Base-by-base conservation (phyloP, 1,140 invertebrate genomes). In the Drosophila miranda region DNA sequence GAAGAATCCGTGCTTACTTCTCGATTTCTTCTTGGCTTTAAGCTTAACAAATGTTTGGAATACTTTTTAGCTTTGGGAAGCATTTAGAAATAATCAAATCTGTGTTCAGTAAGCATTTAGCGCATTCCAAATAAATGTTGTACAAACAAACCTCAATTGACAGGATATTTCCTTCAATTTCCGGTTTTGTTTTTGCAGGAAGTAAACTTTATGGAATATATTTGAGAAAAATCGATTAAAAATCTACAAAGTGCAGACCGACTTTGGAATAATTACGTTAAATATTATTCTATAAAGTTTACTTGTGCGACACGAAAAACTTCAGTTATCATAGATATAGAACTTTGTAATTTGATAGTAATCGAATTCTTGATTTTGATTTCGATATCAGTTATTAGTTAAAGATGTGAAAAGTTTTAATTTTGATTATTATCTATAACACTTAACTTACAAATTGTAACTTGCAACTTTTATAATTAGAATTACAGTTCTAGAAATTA, bases 221-320 rank as follows among this genome's bases (percentile, higher is more conserved):
- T 38, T 13, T 13, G 0, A 53, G 5, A 42, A 69, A 21, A 67
- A 44, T n/a, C 6, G 7, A n/a, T 62, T 19, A 11, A 46, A 26
- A 8, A 38, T 50, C 9, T 7, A n/a, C 21, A 8, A 11, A 11
- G 0, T 9, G 6, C 19, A 2, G 4, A 26, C 3, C 13, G 52
- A 7, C n/a, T 21, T 19, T n/a, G 9, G 7, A 19, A 30, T 6
- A n/a, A 7, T 16, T 38, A 11, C 34, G 34, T 21, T 14, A 11
- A 16, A 48, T 41, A 13, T 13, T 43, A 23, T 56, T 71, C 14
- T 45, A 48, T 79, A 56, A 84, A 71, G 21, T 62, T 70, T 51
- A 66, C 42, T 75, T 69, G 51, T 38, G 11, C 11, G 0, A 4
- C 9, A 19, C n/a, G 1, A 3, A 71, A 73, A 75, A 60, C 51